Evolutionary conservation across 2,113 vertebrate genomes (phyloP).

Genomic region (Talpa occidentalis): DNA sequence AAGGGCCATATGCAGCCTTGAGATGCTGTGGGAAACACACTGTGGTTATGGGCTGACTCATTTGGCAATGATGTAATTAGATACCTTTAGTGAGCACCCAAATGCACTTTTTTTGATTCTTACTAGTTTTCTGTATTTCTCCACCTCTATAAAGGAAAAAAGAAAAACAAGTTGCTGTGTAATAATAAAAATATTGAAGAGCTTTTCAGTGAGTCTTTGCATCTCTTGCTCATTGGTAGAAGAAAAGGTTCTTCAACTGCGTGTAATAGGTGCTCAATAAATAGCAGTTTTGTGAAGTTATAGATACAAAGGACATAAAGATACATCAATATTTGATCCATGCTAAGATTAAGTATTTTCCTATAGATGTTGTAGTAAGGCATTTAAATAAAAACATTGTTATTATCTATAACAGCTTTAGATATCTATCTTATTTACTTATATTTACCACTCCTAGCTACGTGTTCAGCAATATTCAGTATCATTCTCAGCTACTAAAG

Average conservation of each 20-base stretch:
- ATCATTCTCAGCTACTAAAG: not conserved
- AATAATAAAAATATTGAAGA: slow-evolving; percentile 33
- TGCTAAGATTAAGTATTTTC: slow-evolving; percentile 21
- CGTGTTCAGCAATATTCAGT: not conserved
- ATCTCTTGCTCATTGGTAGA: slow-evolving; percentile 18
- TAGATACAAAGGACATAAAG: not conserved
- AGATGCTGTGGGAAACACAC: not conserved
- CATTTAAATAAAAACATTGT: not conserved
- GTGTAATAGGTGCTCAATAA: not conserved
- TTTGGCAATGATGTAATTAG: not conserved
- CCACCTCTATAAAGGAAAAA: not conserved
- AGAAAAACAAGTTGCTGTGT: not conserved
- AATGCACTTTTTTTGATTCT: slow-evolving; percentile 17
- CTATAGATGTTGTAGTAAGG: not conserved
- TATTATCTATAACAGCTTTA: not conserved
- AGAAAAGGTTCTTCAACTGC: not conserved
- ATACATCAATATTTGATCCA: not conserved
- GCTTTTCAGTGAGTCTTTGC: not conserved
- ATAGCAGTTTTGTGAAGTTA: not conserved
- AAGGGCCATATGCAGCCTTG: not conserved
- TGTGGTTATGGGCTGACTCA: not conserved
- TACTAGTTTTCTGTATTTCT: slow-evolving; percentile 45
- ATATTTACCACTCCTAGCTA: not conserved
- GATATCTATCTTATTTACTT: not conserved
- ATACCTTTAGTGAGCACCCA: slow-evolving; percentile 50